A percentile compares a stretch with the other conserved stretches of the same genome.
Evolutionary conservation across 2,888 invertebrate genomes (phyloP).

Genomic region (Archips crataeganus): DNA sequence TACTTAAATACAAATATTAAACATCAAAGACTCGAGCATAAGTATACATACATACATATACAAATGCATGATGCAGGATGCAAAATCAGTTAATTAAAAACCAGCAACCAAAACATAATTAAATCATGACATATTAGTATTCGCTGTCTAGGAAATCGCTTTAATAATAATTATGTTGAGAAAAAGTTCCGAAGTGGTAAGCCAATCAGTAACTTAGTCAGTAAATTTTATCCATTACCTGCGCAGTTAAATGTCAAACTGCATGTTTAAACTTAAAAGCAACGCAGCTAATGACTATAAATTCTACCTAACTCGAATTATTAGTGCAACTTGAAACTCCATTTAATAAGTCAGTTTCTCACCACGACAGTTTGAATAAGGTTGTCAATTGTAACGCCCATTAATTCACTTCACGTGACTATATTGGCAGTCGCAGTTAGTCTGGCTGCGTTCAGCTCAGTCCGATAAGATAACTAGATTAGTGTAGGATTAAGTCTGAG

Average conservation of each 20-base stretch:
- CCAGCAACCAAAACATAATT: no score
- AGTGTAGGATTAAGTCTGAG: slow-evolving; percentile 17
- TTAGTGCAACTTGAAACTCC: neutral
- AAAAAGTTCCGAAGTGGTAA: neutral
- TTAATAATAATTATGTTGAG: no score
- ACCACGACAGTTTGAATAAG: slow-evolving; percentile 17
- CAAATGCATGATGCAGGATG: no score
- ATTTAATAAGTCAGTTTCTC: slow-evolving; percentile 6
- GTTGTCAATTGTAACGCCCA: slow-evolving; percentile 20
- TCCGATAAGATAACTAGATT: slow-evolving; percentile 24
- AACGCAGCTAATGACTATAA: neutral
- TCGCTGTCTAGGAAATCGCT: no score
- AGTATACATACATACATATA: no score
- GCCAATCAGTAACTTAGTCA: neutral
- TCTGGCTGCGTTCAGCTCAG: slow-evolving; percentile 9
- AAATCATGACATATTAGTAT: no score
- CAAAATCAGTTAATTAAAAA: no score
- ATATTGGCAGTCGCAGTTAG: slow-evolving; percentile 18
- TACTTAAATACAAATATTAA: no score
- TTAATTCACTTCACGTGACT: slow-evolving; percentile 23
- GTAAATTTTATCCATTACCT: neutral
- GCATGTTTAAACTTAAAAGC: neutral
- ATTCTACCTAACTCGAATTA: neutral
- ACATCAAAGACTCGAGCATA: no score
- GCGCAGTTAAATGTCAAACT: neutral